A percentile compares a stretch with the other conserved stretches of the same genome.
These are phyloP conservation scores for Meriones psammophilus DNA, from an alignment of 2,797 vertebrate species.

Conservation along the genomic window DNA sequence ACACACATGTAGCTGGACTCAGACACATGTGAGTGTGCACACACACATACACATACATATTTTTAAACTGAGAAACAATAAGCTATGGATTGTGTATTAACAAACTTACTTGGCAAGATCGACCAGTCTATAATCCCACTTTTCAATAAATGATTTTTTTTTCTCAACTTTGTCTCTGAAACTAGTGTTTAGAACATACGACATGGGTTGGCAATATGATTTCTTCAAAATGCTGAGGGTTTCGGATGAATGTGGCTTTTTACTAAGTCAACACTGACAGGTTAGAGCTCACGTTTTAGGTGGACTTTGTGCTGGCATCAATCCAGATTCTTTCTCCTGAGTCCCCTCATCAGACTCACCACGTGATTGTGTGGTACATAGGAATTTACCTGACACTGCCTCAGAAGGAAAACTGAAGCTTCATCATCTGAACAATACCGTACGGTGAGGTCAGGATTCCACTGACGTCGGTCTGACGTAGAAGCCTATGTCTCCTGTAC, in stretches of 20 bases:
- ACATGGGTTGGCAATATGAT: background rate
- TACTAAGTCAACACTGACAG: background rate
- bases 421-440: slow-evolving; percentile 33
- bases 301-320: background rate
- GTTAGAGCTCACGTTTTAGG: background rate
- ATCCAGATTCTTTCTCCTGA: background rate
- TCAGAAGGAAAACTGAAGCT: slow-evolving; percentile 13
- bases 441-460: slow-evolving; percentile 8
- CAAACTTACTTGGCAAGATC: slow-evolving; percentile 1
- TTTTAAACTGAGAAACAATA: background rate
- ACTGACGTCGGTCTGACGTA: background rate
- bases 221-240: slow-evolving; percentile 19
- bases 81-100: background rate
- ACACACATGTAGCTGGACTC: too few species aligned
- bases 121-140: background rate
- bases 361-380: background rate
- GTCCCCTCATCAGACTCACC: background rate
- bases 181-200: background rate
- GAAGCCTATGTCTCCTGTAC: background rate
- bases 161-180: background rate
- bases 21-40: background rate
- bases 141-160: background rate
- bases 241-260: background rate
- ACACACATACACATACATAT: background rate
- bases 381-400: background rate